Base-by-base conservation (phyloP, 2,113 vertebrate species). In the Micromys minutus region DNA sequence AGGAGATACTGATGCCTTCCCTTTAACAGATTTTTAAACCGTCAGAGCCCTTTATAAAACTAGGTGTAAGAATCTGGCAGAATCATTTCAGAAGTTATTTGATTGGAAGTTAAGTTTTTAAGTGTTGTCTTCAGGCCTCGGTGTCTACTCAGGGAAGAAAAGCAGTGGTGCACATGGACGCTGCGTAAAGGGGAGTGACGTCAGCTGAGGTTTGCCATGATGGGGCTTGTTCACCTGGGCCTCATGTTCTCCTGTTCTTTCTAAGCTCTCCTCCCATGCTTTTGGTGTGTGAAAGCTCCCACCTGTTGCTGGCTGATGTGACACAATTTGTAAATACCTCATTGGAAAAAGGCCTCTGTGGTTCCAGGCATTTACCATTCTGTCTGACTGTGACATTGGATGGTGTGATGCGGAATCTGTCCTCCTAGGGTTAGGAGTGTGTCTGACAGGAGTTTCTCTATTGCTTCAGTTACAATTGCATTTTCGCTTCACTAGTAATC, bases 251-350 rank as follows among this genome's bases (percentile, higher is more conserved):
- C 97, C 96, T 98, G 95, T 98, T 97, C 90, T 95, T 45, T 95
- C 96, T 93, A 96, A 95, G 96, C 93, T 97, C 97, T 97, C 94
- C 97, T 97, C 97, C 97, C 95, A 87, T 59, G 22, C 80, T 98
- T 98, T 97, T 97, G 96, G 96, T 95, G 96, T 87, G n/a, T 91
- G 87, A 85, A 97, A 85, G 75, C 94, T 95, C 91, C 95, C 94
- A 98, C 93, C 97, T 98, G 96, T 97, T 98, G 93, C 81, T 96
- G 98, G 98, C 87, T 96, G 31, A 89, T 89, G 50, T 61, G 72
- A 93, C 85, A 83, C 97, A 96, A 97, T 93, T 77, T 94, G 84
- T 92, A 98, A 96, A 94, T 88, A 10, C 80, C 69, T 93, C 90
- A 74, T 87, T 98, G 97, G 90, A 91, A 97, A 98, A 98, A 96